A percentile compares a stretch with the other conserved stretches of the same genome.
phyloP scores from a whole-genome alignment of 2,797 vertebrate species.

The Petrocephalus schoutedeni region DNA sequence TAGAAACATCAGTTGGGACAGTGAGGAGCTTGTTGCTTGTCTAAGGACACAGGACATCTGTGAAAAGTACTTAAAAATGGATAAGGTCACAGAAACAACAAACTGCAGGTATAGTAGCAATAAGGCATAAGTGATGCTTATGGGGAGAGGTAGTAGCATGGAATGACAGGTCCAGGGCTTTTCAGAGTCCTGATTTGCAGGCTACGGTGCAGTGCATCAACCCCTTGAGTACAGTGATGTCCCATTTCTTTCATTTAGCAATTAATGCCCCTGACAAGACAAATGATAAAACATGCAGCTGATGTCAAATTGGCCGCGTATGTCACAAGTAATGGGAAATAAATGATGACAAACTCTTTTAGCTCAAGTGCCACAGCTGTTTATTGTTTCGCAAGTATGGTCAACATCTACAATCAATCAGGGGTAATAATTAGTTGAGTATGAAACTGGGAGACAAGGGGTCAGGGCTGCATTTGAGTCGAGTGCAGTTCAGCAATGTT shows the following conservation, averaged over 20 bases:
- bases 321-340: neutral
- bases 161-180: neutral
- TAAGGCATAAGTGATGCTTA: neutral
- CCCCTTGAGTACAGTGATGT: neutral
- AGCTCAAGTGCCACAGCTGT: constrained; percentile 3
- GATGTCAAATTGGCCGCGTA: constrained; percentile 23
- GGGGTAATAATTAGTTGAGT: neutral
- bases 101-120: neutral
- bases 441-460: neutral
- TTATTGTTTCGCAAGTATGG: constrained; percentile 11
- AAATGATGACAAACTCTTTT: constrained; percentile 21
- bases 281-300: neutral
- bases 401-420: constrained; percentile 14
- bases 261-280: constrained; percentile 2
- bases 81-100: neutral
- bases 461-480: neutral
- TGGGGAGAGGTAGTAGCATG: neutral
- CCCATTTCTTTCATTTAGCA: constrained; percentile 15
- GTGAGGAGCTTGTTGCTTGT: neutral
- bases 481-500: neutral
- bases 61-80: neutral
- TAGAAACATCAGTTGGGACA: neutral
- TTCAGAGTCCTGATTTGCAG: neutral
- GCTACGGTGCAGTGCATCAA: neutral
- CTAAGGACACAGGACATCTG: neutral